These are phyloP conservation scores for Cepaea hortensis DNA, from an alignment of 2,888 invertebrate genomes.

Conservation along the genomic window DNA sequence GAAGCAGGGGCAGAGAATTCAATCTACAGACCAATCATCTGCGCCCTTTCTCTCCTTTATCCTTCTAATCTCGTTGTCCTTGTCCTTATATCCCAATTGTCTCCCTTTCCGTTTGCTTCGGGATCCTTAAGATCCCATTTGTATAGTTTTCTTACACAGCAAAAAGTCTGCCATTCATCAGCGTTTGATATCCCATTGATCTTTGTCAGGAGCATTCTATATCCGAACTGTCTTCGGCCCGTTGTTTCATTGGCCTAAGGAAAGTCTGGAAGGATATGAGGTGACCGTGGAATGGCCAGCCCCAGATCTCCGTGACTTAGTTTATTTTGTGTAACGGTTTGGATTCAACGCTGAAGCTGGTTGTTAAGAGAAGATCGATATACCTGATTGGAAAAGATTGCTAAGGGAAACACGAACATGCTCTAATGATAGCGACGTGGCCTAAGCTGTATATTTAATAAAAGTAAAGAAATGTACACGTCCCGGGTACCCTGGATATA, in stretches of 20 bases:
- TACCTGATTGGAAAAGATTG: too few relatives aligned
- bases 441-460: too few relatives aligned
- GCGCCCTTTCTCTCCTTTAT: constrained; percentile 38
- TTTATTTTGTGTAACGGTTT: background rate
- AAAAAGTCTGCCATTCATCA: constrained; percentile 38
- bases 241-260: background rate
- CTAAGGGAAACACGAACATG: too few relatives aligned
- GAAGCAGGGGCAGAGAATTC: constrained; percentile 45
- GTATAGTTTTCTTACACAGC: constrained; percentile 20
- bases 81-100: constrained; percentile 42
- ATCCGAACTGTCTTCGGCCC: constrained; percentile 16
- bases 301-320: background rate
- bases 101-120: constrained; percentile 13
- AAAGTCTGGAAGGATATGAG: background rate
- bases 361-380: background rate
- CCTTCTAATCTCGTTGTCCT: constrained; percentile 44
- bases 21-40: constrained; percentile 45
- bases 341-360: background rate
- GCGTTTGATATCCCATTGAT: constrained; percentile 39
- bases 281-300: constrained; percentile 19
- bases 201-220: constrained; percentile 1
- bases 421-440: too few relatives aligned
- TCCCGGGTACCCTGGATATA: too few relatives aligned
- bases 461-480: too few relatives aligned
- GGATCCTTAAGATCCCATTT: constrained; percentile 42